Evolutionary conservation across 2,888 invertebrate species (phyloP).

Genomic region (Tenthredo livida): DNA sequence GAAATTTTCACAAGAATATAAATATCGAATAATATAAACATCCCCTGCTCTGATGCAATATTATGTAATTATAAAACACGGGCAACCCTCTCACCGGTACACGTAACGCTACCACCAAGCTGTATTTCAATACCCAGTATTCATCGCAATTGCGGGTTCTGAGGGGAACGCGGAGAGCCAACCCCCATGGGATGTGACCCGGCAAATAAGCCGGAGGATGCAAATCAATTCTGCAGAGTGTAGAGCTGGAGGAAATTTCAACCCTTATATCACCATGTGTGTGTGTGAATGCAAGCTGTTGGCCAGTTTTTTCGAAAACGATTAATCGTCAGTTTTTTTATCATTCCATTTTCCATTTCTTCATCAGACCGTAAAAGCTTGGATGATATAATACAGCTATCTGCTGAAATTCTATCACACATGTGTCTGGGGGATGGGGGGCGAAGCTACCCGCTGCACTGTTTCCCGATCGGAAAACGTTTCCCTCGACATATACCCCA

Average conservation of each 20-base stretch:
- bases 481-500: neutral
- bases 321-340: too few relatives aligned
- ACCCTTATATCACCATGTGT: neutral
- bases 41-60: neutral
- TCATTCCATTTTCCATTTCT: neutral
- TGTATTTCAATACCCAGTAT: slow-evolving; percentile 37
- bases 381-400: neutral
- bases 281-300: neutral
- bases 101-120: neutral
- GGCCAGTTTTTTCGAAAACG: neutral
- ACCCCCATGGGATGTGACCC: slow-evolving; percentile 71
- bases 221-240: slow-evolving; percentile 74
- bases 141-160: slow-evolving; percentile 21
- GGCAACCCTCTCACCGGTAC: neutral
- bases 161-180: slow-evolving; percentile 12
- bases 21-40: too few relatives aligned
- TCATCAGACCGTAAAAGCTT: neutral
- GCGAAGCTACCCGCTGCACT: neutral
- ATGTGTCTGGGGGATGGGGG: neutral
- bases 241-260: neutral
- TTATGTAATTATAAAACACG: neutral
- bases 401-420: neutral
- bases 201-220: slow-evolving; percentile 75
- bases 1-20: too few relatives aligned
- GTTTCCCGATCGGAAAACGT: slow-evolving; percentile 6